phyloP scores from a whole-genome alignment of 2,113 vertebrate species.

The Salminus brasiliensis region DNA sequence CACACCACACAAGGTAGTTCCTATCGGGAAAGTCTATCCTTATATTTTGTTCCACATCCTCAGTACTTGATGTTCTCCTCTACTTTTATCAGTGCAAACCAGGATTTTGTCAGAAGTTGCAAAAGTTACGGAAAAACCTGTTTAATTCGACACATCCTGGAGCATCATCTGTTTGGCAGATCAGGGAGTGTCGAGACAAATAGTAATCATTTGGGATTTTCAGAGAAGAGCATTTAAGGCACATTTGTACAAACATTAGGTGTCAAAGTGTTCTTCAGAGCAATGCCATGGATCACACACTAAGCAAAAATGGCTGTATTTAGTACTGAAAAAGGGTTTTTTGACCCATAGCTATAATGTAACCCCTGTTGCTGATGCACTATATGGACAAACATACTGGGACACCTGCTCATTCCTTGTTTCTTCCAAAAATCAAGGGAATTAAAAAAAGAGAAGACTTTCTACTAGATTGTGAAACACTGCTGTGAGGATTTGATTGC shows the following conservation, averaged over 20 bases:
- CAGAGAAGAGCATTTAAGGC: not conserved
- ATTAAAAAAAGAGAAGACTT: too few species aligned
- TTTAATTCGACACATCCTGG: not conserved
- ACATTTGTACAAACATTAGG: not conserved
- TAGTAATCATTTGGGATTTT: not conserved
- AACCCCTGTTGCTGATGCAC: too few species aligned
- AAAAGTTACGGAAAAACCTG: not conserved
- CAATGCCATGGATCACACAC: not conserved
- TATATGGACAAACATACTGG: too few species aligned
- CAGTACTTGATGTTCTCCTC: not conserved
- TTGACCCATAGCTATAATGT: too few species aligned
- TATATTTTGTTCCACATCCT: constrained; percentile 4
- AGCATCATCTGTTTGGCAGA: not conserved
- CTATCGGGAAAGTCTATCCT: constrained; percentile 15
- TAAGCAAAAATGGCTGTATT: too few species aligned
- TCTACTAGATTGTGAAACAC: too few species aligned
- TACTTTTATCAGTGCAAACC: not conserved
- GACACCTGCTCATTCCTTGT: too few species aligned
- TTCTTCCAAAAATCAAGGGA: too few species aligned
- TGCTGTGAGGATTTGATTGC: too few species aligned
- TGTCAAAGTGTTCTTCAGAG: not conserved
- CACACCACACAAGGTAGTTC: not conserved
- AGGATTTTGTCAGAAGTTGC: not conserved
- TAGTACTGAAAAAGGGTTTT: too few species aligned
- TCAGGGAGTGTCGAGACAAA: not conserved